A percentile compares a stretch with the other conserved stretches of the same genome.
These are phyloP conservation scores for Pachymerium ferrugineum DNA, from an alignment of 2,888 invertebrate species.

Conservation along the genomic window DNA sequence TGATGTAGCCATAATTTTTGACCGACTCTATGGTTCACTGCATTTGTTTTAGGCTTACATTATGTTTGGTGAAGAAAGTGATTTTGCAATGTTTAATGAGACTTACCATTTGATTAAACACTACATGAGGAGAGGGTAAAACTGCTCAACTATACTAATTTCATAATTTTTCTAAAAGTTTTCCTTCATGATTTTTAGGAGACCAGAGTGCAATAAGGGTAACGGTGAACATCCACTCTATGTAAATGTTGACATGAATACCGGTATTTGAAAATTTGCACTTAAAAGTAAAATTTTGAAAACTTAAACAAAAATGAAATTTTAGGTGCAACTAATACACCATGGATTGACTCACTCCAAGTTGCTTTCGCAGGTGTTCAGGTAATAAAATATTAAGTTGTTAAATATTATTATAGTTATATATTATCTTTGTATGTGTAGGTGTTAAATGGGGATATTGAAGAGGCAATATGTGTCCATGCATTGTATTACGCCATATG, in stretches of 20 bases:
- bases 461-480: constrained; percentile 61
- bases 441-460: constrained; percentile 58
- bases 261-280: constrained; percentile 47
- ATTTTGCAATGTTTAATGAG: constrained; percentile 56
- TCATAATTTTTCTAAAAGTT: too few species aligned
- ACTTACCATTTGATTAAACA: constrained; percentile 54
- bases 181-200: too few species aligned
- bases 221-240: constrained; percentile 58
- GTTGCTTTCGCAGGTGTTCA: constrained; percentile 50
- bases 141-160: neutral
- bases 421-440: constrained; percentile 37
- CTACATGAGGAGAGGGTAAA: constrained; percentile 52
- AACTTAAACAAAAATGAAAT: neutral
- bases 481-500: constrained; percentile 59
- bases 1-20: constrained; percentile 52
- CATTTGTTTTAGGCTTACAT: constrained; percentile 53
- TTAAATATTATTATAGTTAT: neutral
- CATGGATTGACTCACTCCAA: constrained; percentile 61
- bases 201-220: constrained; percentile 54
- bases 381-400: constrained; percentile 40
- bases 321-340: constrained; percentile 51
- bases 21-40: constrained; percentile 50
- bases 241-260: constrained; percentile 60
- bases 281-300: too few species aligned
- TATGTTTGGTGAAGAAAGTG: constrained; percentile 56